A percentile compares a stretch with the other conserved stretches of the same genome.
phyloP scores from a whole-genome alignment of 2,797 vertebrate species.

The Phataginus tricuspis region DNA sequence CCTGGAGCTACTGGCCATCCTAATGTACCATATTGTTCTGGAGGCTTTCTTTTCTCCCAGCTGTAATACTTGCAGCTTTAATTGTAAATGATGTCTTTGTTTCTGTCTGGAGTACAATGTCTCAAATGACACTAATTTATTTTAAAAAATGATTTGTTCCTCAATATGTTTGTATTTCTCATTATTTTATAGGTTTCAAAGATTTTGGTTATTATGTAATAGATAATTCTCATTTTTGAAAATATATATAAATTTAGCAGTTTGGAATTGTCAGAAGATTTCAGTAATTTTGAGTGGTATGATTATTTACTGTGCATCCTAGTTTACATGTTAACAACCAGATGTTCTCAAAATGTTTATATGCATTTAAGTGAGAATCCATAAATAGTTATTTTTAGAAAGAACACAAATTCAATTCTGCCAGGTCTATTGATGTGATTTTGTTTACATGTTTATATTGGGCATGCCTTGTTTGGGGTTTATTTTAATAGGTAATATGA shows the following conservation, averaged over 20 bases:
- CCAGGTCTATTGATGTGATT: neutral
- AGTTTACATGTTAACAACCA: neutral
- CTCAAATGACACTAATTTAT: neutral
- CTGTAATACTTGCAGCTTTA: neutral
- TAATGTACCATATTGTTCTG: neutral
- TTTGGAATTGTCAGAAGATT: conserved; percentile 3
- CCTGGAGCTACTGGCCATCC: neutral
- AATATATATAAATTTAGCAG: conserved; percentile 22
- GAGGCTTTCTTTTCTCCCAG: neutral
- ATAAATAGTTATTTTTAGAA: neutral
- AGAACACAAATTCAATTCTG: conserved; percentile 26
- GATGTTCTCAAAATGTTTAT: neutral
- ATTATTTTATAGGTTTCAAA: conserved; percentile 1
- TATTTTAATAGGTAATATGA: conserved; percentile 24
- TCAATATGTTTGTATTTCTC: conserved; percentile 30
- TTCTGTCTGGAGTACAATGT: neutral
- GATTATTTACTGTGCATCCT: neutral
- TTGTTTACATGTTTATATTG: neutral
- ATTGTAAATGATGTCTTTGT: neutral
- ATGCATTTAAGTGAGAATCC: neutral
- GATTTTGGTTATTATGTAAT: neutral
- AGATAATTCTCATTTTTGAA: conserved; percentile 23
- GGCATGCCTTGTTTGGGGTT: neutral
- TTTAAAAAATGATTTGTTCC: conserved; percentile 51
- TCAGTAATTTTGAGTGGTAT: conserved; percentile 16